Evolutionary conservation across 2,888 invertebrate species (phyloP).

Genomic region (Gymnosoma rotundatum): DNA sequence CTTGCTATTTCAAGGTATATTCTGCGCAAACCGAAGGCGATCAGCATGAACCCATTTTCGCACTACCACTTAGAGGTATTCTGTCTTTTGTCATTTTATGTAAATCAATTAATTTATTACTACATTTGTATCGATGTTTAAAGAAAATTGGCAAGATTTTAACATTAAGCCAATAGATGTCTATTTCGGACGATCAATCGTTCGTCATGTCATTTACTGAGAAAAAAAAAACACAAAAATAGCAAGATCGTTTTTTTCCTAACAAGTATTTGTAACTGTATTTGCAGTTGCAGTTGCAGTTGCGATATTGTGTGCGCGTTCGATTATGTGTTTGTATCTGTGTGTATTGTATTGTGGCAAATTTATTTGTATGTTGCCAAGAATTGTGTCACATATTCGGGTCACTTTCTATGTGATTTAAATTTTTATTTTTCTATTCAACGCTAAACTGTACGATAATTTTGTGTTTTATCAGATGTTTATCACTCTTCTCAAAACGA

Average conservation of each 20-base stretch:
- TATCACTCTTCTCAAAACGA: slow-evolving; percentile 89
- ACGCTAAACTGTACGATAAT: too few species aligned
- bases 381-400: slow-evolving; percentile 51
- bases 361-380: slow-evolving; percentile 55
- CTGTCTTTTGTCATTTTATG: slow-evolving; percentile 32
- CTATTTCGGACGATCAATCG: slow-evolving; percentile 12
- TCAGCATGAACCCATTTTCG: slow-evolving; percentile 81
- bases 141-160: slow-evolving; percentile 18
- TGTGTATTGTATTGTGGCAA: not conserved
- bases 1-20: slow-evolving; percentile 85
- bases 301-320: not conserved
- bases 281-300: not conserved
- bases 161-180: too few species aligned
- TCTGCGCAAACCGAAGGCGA: slow-evolving; percentile 80
- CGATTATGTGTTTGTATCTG: slow-evolving; percentile 10
- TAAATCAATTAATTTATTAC: not conserved
- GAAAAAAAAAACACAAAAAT: slow-evolving; percentile 24
- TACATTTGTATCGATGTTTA: not conserved
- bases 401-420: slow-evolving; percentile 38
- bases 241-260: slow-evolving; percentile 53
- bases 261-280: slow-evolving; percentile 40
- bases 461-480: slow-evolving; percentile 84
- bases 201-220: slow-evolving; percentile 31
- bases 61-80: slow-evolving; percentile 86
- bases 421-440: slow-evolving; percentile 14